These are phyloP conservation scores for Megaptera novaeangliae DNA, from an alignment of 2,113 vertebrate genomes.

Conservation along the genomic window DNA sequence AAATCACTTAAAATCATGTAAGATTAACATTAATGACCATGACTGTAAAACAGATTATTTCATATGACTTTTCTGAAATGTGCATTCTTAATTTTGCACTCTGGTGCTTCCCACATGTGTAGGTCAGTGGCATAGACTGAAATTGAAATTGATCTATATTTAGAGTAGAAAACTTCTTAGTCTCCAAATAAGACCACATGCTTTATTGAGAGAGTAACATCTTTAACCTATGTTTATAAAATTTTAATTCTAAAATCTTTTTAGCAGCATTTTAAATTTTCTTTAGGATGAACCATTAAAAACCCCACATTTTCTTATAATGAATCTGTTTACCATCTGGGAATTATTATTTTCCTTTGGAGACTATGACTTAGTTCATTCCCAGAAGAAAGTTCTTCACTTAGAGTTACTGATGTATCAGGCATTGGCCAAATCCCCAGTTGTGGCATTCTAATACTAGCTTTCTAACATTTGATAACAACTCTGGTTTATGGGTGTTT, in stretches of 20 bases:
- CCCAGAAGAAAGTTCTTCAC: background rate
- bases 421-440: background rate
- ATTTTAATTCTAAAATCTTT: constrained; percentile 29
- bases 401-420: background rate
- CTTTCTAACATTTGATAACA: background rate
- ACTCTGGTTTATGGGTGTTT: background rate
- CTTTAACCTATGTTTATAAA: constrained; percentile 14
- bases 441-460: background rate
- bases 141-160: background rate
- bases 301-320: background rate
- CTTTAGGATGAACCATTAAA: background rate
- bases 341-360: background rate
- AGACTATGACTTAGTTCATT: background rate
- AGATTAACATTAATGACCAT: background rate
- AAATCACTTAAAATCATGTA: background rate
- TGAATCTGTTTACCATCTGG: background rate
- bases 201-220: background rate
- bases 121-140: background rate
- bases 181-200: background rate
- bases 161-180: background rate
- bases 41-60: background rate
- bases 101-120: background rate
- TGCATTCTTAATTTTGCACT: background rate
- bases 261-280: constrained; percentile 12
- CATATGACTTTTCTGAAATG: background rate